Evolutionary conservation across 2,113 vertebrate species (phyloP), one percentile per base, ranked within the genome.

Genomic region (Dascyllus trimaculatus): DNA sequence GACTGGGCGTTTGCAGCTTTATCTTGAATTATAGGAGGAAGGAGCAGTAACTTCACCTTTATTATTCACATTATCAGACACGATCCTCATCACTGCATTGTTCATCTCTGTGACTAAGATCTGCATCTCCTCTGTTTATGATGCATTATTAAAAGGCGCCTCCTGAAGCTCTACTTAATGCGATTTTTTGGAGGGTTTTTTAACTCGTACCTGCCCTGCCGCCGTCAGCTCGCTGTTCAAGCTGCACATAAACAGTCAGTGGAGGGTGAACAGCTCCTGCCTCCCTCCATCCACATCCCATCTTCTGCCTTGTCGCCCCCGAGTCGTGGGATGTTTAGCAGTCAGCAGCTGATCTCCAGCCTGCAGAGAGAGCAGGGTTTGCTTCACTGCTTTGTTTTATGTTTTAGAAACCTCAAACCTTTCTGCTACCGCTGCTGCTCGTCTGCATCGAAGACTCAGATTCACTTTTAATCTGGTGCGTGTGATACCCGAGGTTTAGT

Each of bases 81-180:
- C 19, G 60, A 68, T n/a, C n/a, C n/a, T 60, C 75, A 29, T 38
- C 61, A 9, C 58, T 21, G 6, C 26, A 24, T 18, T 63, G 49
- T 69, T 51, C 22, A 46, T 38, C 22, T 14, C 35, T 64, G 29
- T 46, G 56, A 64, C 32, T 45, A 11, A 8, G 57, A 63, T 15
- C 19, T 40, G 32, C 58, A 54, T 60, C 56, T n/a, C 14, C 19
- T 24, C 17, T 86, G 51, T 53, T 64, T 21, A 58, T 8, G 54
- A 67, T 80, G 49, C 46, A 89, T 85, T 78, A 86, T 83, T 74
- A 43, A 82, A 73, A 70, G 59, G 18, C 10, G 11, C 8, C 35
- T 22, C 73, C 71, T 7, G 0, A 22, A 64, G 72, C 80, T 69
- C 29, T 17, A 43, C 61, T 49, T 57, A 48, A 71, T 48, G 59